phyloP scores from a whole-genome alignment of 2,888 invertebrate genomes.

The Tineola bisselliella region DNA sequence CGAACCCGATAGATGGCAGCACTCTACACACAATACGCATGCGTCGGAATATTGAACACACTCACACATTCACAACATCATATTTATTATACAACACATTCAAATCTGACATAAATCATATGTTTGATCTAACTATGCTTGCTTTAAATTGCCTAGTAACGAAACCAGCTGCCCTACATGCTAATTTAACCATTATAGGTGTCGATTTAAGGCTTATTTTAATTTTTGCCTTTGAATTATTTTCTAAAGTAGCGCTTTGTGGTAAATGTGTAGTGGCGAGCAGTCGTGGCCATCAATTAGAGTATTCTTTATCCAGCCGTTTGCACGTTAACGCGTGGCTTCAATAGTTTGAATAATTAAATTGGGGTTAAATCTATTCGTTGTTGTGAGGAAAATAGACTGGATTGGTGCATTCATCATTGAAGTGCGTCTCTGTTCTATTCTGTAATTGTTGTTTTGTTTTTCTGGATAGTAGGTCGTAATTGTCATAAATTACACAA shows the following conservation, averaged over 20 bases:
- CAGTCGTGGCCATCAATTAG: slow-evolving; percentile 55
- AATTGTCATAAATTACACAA: no score
- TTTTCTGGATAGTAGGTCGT: no score
- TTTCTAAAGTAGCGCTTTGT: slow-evolving; percentile 36
- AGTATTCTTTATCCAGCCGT: slow-evolving; percentile 36
- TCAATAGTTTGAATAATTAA: background rate
- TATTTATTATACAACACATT: slow-evolving; percentile 22
- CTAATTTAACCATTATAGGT: slow-evolving; percentile 24
- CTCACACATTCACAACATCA: slow-evolving; percentile 29
- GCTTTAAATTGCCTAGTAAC: slow-evolving; percentile 45
- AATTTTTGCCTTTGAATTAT: slow-evolving; percentile 23
- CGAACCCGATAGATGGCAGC: slow-evolving; percentile 45
- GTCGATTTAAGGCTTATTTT: background rate
- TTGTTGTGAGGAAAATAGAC: background rate
- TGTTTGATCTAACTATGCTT: slow-evolving; percentile 49
- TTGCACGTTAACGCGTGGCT: background rate
- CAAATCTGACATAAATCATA: slow-evolving; percentile 51
- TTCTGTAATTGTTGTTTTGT: no score
- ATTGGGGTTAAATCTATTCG: background rate
- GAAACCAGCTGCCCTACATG: slow-evolving; percentile 24
- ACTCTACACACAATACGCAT: slow-evolving; percentile 42
- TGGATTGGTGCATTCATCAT: background rate
- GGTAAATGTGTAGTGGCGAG: slow-evolving; percentile 37
- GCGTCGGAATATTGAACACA: slow-evolving; percentile 54
- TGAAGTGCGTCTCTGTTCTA: background rate